phyloP scores from a whole-genome alignment of 2,113 vertebrate species.

The Limnothrissa miodon region DNA sequence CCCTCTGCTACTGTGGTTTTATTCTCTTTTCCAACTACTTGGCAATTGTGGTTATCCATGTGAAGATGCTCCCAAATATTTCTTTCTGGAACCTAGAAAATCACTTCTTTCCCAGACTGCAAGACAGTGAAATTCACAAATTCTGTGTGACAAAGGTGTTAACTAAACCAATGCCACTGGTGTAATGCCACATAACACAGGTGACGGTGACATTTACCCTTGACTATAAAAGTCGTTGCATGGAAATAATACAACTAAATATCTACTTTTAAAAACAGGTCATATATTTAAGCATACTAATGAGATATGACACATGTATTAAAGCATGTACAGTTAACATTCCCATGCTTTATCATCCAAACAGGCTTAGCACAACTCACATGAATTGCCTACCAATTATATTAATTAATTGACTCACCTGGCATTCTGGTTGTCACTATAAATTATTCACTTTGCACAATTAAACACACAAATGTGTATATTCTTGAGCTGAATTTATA shows the following conservation, averaged over 20 bases:
- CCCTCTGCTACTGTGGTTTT: not conserved
- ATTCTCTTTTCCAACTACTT: not conserved
- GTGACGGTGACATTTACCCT: too few relatives aligned
- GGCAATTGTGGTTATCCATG: not conserved
- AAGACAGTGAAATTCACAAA: not conserved
- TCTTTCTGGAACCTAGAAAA: not conserved
- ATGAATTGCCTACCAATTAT: not conserved
- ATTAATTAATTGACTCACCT: too few relatives aligned
- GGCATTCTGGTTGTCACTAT: too few relatives aligned
- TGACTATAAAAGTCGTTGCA: too few relatives aligned
- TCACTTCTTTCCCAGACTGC: not conserved
- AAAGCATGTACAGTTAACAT: not conserved
- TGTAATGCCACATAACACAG: too few relatives aligned
- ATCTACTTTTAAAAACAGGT: not conserved
- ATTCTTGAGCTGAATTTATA: too few relatives aligned
- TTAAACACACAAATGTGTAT: too few relatives aligned
- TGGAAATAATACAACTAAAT: not conserved
- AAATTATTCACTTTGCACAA: too few relatives aligned
- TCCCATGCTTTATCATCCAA: not conserved
- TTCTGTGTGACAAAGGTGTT: not conserved
- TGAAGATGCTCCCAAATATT: not conserved
- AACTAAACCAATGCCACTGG: not conserved
- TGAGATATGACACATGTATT: not conserved
- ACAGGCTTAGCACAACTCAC: not conserved
- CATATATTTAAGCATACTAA: not conserved